phyloP scores from a whole-genome alignment of 2,888 invertebrate species.

The Tinea pellionella region DNA sequence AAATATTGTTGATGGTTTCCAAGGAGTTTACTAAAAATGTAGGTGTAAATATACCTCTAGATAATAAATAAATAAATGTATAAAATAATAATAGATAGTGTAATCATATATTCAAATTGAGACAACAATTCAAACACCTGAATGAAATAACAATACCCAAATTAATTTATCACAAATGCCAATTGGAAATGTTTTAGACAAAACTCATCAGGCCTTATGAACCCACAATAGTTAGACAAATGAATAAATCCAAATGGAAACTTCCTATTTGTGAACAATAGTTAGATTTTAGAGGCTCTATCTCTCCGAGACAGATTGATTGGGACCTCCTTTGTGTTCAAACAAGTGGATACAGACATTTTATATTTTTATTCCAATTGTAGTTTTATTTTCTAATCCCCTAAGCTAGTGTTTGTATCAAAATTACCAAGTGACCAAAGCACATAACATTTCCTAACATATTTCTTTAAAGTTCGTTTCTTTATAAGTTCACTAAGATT shows the following conservation, averaged over 20 bases:
- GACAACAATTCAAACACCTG: constrained; percentile 1
- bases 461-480: too few species aligned
- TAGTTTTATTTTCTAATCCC: neutral
- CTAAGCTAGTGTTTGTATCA: neutral
- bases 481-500: too few species aligned
- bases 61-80: neutral
- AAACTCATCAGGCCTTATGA: constrained; percentile 16
- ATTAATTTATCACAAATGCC: constrained; percentile 7
- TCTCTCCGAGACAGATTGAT: constrained; percentile 68
- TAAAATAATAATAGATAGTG: neutral
- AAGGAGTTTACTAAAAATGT: neutral
- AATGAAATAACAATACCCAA: constrained; percentile 3
- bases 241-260: constrained; percentile 69
- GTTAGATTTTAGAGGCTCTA: constrained; percentile 67
- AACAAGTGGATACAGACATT: constrained; percentile 37
- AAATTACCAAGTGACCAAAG: too few species aligned
- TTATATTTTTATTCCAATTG: neutral
- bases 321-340: constrained; percentile 46
- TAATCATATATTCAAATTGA: constrained; percentile 1
- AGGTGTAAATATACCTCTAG: neutral
- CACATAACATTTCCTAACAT: too few species aligned
- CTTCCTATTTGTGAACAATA: constrained; percentile 67
- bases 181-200: constrained; percentile 3
- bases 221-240: constrained; percentile 65
- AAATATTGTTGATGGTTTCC: neutral